Percentiles rank a stretch among this genome's conserved stretches.
Conservation (phyloP, 2,113 vertebrate genomes). For the Bungarus multicinctus region DNA sequence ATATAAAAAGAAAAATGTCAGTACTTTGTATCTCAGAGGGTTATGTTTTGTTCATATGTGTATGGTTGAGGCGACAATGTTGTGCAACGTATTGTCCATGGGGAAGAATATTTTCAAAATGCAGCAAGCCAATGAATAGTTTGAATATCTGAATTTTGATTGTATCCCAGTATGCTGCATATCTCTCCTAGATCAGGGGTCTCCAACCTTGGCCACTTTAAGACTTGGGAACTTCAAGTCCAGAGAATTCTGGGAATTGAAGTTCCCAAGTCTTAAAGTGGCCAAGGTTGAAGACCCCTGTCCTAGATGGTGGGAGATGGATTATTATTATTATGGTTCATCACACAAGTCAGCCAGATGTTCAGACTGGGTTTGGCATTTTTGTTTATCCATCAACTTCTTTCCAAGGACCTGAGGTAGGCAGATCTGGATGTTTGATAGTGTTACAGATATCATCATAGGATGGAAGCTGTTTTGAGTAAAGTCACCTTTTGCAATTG, state of each 20-base stretch:
- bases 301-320: neutral
- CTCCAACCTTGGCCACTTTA: too few relatives aligned
- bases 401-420: neutral
- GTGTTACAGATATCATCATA: neutral
- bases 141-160: neutral
- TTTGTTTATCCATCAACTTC: neutral
- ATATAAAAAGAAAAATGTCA: neutral
- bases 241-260: too few relatives aligned
- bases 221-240: too few relatives aligned
- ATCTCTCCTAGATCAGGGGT: neutral
- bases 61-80: neutral
- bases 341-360: neutral
- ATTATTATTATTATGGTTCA: neutral
- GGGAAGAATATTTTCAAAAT: neutral
- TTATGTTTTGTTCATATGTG: neutral
- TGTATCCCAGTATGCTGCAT: neutral
- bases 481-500: neutral
- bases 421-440: neutral
- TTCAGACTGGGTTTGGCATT: neutral
- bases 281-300: too few relatives aligned
- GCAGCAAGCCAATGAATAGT: neutral
- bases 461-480: neutral
- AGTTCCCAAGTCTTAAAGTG: too few relatives aligned
- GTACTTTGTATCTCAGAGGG: neutral
- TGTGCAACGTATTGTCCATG: too few relatives aligned